Evolutionary conservation across 2,797 vertebrate genomes (phyloP), one percentile per base, ranked within the genome.

Genomic region (Enteromius afrohamiltoni): DNA sequence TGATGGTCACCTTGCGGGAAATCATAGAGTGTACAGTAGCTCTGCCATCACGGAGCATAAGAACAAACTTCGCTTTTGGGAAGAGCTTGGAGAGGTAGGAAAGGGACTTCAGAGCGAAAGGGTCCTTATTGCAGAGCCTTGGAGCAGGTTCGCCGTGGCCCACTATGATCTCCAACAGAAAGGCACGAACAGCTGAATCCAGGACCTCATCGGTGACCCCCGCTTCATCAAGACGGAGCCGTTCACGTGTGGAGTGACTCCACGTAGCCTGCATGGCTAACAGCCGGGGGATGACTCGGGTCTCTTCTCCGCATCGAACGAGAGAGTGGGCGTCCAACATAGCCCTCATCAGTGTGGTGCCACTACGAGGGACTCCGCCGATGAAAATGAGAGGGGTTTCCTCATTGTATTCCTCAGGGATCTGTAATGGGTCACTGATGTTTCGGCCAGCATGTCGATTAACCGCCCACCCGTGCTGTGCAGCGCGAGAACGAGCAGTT

Each of bases 1-100:
- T 97, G 19, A 99, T 99, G 0, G 98, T 99, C 83, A 99, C 98
- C 88, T 98, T 99, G 47, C 97, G 95, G n/a, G 98, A 99, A 88
- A 99, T 99, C 98, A 99, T 99, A 23, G 97, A 99, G 82, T 99
- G 97, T 64, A 99, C 98, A 0, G 98, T 98, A 0, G 98, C 98
- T 0, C 98, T 95, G 3, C 98, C 98, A 10, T 99, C 98, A 31
- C 97, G 94, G 0, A 99, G 93, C 98, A 99, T 99, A 0, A 99
- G 95, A 60, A 99, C 91, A 88, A 99, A 99, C 88, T 96, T 99
- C 91, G 97, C 97, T 55, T 94, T 96, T 55, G 98, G 98, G 88
- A 99, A 99, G 70, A 99, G 97, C 81, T 96, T 97, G 79, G 98
- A 96, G 16, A 99, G 95, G 83, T 99, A 99, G 76, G 95, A 94